Base-by-base conservation (phyloP, 2,888 invertebrate genomes). In the Cantharis lateralis region DNA sequence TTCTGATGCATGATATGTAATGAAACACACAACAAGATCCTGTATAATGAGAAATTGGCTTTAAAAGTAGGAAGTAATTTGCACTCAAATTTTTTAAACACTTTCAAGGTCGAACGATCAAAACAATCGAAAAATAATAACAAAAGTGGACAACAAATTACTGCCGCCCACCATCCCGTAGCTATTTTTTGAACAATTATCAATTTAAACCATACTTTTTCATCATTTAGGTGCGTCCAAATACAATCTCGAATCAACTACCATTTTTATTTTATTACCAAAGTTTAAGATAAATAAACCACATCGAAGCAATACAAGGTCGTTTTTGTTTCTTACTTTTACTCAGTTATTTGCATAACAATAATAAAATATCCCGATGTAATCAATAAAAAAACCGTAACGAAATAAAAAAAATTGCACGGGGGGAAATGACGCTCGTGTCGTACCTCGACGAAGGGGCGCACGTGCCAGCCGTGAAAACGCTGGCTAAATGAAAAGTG, bases 1-100 rank as follows among this genome's bases (percentile, higher is more conserved):
- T 79, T 77, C 75, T 70, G 75, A 78, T 73, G 75, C 70, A 75
- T 75, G 75, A 66, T 71, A 71, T 24, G 76, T 71, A 78, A 74
- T 71, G 75, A 79, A 77, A 32, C 62, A 68, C 48, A 62, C 68
- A 69, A n/a, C 69, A 70, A 75, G 72, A 76, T 76, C 70, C 70
- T 76, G 76, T 72, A 72, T 69, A 76, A 75, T 69, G 76, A 68
- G 66, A 75, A 66, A 66, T 66, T 66, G 13, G 64, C 66, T 16
- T 61, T 10, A 66, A 66, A 66, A 75, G 66, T 61, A 75, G 75
- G 75, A 75, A 75, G 70, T 24, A 62, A 16, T 61, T 24, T 11
- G 11, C 24, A 66, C 24, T 66, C 3, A 66, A 66, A 66, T 48
- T 24, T n/a, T 24, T 24, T 24, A 0, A 13, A 20, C n/a, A 66